These are phyloP conservation scores for Aurelia aurita DNA, from an alignment of 30 jellyfish, hydroid and myxozoan species.

Conservation along the genomic window DNA sequence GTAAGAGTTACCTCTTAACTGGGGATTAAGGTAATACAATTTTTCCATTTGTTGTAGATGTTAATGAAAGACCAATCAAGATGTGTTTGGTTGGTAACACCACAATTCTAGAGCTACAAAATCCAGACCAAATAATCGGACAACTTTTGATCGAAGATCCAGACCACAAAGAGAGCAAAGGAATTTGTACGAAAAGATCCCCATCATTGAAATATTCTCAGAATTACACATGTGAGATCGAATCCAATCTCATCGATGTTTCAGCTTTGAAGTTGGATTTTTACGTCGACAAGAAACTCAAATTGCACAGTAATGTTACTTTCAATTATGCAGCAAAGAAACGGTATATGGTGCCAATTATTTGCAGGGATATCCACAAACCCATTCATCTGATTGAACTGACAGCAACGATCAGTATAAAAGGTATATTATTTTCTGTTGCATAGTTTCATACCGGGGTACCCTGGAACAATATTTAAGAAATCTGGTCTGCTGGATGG, in stretches of 20 bases:
- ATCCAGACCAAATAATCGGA: conserved; percentile 57
- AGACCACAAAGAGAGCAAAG: conserved; percentile 54
- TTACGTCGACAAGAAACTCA: conserved; percentile 26
- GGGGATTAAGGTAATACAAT: not conserved
- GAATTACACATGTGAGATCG: conserved; percentile 42
- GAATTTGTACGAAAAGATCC: conserved; percentile 44
- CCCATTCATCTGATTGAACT: conserved; percentile 46
- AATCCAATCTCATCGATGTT: conserved; percentile 38
- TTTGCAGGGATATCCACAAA: conserved; percentile 45
- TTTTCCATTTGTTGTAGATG: conserved; percentile 22
- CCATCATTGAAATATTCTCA: conserved; percentile 9
- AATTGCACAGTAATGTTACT: conserved; percentile 40
- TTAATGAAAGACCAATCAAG: conserved; percentile 62
- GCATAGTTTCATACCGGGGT: too few species aligned
- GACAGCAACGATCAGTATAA: conserved; percentile 9
- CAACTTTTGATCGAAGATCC: conserved; percentile 69
- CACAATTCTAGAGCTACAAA: conserved; percentile 44
- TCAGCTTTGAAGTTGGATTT: conserved; percentile 7
- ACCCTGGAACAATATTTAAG: too few species aligned
- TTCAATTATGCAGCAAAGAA: conserved; percentile 23
- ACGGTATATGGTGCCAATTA: conserved; percentile 48
- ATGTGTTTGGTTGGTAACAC: conserved; percentile 59
- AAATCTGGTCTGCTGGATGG: too few species aligned
- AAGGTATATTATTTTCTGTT: too few species aligned
- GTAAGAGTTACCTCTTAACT: too few species aligned